These are phyloP conservation scores for Notamacropus eugenii DNA, from an alignment of 2,797 vertebrate genomes.

Conservation along the genomic window DNA sequence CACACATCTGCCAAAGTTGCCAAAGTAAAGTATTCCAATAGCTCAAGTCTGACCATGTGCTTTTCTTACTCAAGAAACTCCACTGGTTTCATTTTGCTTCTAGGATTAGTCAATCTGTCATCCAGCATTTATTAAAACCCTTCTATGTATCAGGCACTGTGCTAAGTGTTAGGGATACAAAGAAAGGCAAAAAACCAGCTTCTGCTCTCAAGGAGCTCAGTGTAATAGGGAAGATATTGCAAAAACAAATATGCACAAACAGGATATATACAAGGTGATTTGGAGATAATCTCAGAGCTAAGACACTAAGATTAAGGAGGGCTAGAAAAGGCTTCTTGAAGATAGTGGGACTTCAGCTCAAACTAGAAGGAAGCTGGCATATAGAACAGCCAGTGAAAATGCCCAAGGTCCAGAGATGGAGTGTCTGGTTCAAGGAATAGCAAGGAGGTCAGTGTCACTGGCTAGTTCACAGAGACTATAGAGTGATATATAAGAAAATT, in stretches of 20 bases:
- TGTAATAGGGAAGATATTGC: not conserved
- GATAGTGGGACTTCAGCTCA: not conserved
- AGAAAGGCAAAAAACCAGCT: not conserved
- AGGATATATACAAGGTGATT: not conserved
- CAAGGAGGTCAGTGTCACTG: not conserved
- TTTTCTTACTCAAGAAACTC: not conserved
- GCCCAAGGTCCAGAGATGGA: not conserved
- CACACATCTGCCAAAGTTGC: not conserved
- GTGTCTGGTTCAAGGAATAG: not conserved
- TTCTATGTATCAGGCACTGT: not conserved
- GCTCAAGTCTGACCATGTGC: not conserved
- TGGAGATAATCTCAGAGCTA: not conserved
- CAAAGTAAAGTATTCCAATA: not conserved
- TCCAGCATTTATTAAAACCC: not conserved
- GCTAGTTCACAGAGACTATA: not conserved
- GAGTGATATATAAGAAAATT: not conserved
- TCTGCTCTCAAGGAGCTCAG: not conserved
- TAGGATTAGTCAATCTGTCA: not conserved
- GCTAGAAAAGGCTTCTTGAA: not conserved
- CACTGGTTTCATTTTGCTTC: not conserved
- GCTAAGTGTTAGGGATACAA: not conserved
- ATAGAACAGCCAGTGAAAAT: not conserved
- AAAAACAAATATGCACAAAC: not conserved
- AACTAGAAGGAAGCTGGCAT: not conserved
- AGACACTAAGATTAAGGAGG: not conserved